Percentiles rank a stretch among this genome's conserved stretches.
Conservation (phyloP, 2,797 vertebrate genomes). For the Anas acuta region DNA sequence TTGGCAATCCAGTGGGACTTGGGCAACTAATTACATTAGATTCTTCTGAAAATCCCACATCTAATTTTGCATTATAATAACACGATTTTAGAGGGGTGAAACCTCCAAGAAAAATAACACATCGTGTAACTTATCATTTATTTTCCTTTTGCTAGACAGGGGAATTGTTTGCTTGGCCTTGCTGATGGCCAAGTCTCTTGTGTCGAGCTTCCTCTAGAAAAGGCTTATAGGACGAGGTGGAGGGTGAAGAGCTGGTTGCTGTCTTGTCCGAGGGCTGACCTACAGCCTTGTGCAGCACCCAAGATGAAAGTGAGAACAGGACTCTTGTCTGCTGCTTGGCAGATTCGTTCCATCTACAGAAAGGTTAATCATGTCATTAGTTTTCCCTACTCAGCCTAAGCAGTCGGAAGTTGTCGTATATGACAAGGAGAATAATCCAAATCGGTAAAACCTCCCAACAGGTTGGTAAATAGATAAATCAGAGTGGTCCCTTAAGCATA, state of each 20-base stretch:
- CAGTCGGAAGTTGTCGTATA: background rate
- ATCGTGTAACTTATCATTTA: background rate
- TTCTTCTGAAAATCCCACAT: slow-evolving; percentile 48
- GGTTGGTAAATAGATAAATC: slow-evolving; percentile 67
- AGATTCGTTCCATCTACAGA: background rate
- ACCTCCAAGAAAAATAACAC: slow-evolving; percentile 16
- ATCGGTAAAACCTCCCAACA: slow-evolving; percentile 27
- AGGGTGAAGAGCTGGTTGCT: accelerated
- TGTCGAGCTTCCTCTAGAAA: background rate
- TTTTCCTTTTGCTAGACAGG: background rate
- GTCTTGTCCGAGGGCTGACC: background rate
- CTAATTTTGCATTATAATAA: slow-evolving; percentile 49
- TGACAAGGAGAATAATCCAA: slow-evolving; percentile 34
- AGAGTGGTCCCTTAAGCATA: slow-evolving; percentile 37
- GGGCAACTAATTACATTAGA: slow-evolving; percentile 45
- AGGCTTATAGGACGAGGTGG: background rate
- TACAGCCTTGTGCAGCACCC: background rate
- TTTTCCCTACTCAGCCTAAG: slow-evolving; percentile 1
- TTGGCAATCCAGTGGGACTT: background rate
- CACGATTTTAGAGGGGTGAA: background rate
- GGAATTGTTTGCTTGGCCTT: background rate
- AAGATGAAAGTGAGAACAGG: background rate
- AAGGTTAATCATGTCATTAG: background rate
- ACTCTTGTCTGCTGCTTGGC: background rate
- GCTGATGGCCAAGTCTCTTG: accelerated